A percentile compares a stretch with the other conserved stretches of the same genome.
phyloP scores from a whole-genome alignment of 2,113 vertebrate genomes.

The Rattus rattus region DNA sequence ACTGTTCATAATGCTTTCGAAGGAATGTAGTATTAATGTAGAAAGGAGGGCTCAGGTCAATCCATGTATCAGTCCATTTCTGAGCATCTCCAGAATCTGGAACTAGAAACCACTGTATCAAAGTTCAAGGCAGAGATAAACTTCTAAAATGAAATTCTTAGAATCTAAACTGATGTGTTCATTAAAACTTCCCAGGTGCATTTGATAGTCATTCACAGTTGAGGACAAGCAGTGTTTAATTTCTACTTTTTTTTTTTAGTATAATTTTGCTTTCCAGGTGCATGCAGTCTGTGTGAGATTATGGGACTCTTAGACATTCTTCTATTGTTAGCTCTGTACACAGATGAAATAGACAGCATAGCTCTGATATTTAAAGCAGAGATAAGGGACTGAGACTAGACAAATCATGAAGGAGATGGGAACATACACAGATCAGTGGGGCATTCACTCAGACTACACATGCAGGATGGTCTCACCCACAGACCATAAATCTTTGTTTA shows the following conservation, averaged over 20 bases:
- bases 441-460: not conserved
- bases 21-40: not conserved
- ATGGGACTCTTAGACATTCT: not conserved
- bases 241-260: not conserved
- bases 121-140: not conserved
- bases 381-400: not conserved
- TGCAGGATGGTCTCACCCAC: not conserved
- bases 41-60: not conserved
- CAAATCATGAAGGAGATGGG: not conserved
- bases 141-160: not conserved
- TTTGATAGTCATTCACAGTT: not conserved
- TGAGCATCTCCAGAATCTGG: not conserved
- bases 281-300: not conserved
- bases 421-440: not conserved
- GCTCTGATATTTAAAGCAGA: not conserved
- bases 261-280: constrained; percentile 13
- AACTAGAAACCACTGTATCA: not conserved
- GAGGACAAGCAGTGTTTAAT: not conserved
- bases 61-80: not conserved
- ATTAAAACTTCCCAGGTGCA: not conserved
- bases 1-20: not conserved
- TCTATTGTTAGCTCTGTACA: not conserved
- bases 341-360: not conserved
- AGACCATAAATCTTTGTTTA: not conserved
- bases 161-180: not conserved